These are phyloP conservation scores for Muscicapa adusta DNA, from an alignment of 2,113 vertebrate genomes.

Conservation along the genomic window DNA sequence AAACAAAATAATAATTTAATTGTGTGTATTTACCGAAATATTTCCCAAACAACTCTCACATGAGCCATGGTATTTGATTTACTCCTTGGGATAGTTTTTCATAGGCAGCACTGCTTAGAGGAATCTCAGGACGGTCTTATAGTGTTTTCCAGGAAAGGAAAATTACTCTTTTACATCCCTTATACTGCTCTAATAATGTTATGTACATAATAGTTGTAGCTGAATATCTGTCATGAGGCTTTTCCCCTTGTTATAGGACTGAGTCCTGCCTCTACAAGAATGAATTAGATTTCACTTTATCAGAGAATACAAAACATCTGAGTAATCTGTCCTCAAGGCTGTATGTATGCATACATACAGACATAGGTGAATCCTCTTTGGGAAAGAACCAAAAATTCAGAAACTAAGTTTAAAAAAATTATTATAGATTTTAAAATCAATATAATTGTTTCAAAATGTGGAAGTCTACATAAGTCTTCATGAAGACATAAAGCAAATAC, in stretches of 20 bases:
- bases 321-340: background rate
- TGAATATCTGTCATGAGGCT: background rate
- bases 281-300: background rate
- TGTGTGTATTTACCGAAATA: background rate
- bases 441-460: background rate
- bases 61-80: background rate
- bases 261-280: background rate
- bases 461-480: background rate
- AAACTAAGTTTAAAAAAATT: background rate
- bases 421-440: background rate
- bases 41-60: background rate
- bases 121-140: background rate
- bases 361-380: background rate
- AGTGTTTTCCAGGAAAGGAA: conserved; percentile 26
- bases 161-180: background rate
- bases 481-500: background rate
- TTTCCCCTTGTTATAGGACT: background rate
- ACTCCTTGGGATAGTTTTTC: background rate
- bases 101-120: background rate
- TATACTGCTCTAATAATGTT: background rate
- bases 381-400: background rate
- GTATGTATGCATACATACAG: background rate
- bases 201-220: background rate
- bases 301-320: background rate
- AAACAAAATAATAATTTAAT: background rate